Conservation (phyloP, 1,140 invertebrate genomes). For the Drosophila serrata region DNA sequence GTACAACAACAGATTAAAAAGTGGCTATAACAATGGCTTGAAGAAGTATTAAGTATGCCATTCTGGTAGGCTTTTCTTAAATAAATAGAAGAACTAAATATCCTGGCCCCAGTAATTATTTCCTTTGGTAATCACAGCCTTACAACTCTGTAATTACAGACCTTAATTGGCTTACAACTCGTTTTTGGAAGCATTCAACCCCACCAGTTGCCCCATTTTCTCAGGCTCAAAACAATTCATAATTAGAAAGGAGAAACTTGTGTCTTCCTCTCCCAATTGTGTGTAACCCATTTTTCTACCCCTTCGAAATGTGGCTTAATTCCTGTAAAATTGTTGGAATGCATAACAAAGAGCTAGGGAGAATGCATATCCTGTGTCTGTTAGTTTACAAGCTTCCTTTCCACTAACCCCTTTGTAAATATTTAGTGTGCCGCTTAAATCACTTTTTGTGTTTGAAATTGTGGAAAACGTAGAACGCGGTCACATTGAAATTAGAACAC, state of each 20-base stretch:
- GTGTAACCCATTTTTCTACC: neutral
- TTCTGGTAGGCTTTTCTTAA: neutral
- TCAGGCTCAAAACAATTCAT: neutral
- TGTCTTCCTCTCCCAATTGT: neutral
- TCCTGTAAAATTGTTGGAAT: conserved; percentile 2
- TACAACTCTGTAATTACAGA: neutral
- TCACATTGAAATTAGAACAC: neutral
- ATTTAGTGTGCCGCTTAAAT: conserved; percentile 8
- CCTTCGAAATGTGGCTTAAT: neutral
- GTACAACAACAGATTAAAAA: neutral
- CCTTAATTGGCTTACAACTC: conserved; percentile 1
- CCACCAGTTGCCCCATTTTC: neutral
- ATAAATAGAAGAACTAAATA: too few relatives aligned
- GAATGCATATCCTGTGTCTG: neutral
- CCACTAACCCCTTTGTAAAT: neutral
- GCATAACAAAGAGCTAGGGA: neutral
- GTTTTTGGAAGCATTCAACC: neutral
- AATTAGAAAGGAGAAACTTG: neutral
- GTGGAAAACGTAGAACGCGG: neutral
- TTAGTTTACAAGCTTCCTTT: neutral
- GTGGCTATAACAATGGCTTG: neutral
- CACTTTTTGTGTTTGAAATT: neutral
- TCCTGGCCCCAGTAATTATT: neutral
- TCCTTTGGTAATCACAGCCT: neutral
- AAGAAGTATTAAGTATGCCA: neutral